Evolutionary conservation across 2,888 invertebrate genomes (phyloP).

Genomic region (Xestobium rufovillosum): DNA sequence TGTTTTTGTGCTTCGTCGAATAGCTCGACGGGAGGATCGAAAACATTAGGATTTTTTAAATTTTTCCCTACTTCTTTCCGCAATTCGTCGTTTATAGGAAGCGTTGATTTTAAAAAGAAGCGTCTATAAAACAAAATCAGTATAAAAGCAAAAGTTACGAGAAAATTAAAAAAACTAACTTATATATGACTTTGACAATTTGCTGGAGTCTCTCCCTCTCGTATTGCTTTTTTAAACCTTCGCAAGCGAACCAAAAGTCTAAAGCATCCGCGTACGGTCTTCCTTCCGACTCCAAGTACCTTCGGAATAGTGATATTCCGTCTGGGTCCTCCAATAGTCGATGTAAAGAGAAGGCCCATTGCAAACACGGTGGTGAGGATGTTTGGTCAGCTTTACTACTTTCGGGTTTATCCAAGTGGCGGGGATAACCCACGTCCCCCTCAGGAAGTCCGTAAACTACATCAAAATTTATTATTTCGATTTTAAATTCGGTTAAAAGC

Average conservation of each 20-base stretch:
- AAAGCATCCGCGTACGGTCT: conserved; percentile 71
- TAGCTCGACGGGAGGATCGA: conserved; percentile 53
- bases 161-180: conserved; percentile 45
- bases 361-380: conserved; percentile 66
- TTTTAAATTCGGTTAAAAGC: no score
- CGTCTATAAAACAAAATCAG: conserved; percentile 37
- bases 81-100: conserved; percentile 76
- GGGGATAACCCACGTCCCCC: conserved; percentile 46
- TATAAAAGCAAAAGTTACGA: conserved; percentile 5
- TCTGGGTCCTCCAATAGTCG: conserved; percentile 82
- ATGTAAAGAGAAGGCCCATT: conserved; percentile 83
- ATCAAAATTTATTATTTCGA: no score
- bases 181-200: conserved; percentile 78
- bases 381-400: no score
- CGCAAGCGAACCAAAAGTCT: conserved; percentile 92
- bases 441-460: conserved; percentile 41
- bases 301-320: conserved; percentile 81
- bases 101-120: conserved; percentile 72
- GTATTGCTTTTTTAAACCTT: conserved; percentile 72
- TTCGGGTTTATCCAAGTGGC: no score
- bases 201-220: conserved; percentile 64
- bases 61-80: conserved; percentile 68
- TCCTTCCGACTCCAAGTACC: conserved; percentile 73
- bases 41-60: conserved; percentile 65
- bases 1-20: conserved; percentile 64